Conservation (phyloP, 2,888 invertebrate species). For the Gari tellinella region DNA sequence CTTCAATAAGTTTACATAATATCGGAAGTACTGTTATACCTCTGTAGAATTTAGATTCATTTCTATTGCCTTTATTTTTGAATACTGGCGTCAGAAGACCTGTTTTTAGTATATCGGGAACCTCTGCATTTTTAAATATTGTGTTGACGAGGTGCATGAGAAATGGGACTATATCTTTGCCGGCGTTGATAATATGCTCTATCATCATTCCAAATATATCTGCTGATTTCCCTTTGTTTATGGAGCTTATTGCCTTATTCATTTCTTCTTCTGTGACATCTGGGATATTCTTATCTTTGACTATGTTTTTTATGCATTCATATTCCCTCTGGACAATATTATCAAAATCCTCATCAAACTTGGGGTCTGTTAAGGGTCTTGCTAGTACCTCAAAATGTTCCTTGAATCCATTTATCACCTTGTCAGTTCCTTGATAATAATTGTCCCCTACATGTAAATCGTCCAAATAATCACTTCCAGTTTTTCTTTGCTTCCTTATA, state of each 20-base stretch:
- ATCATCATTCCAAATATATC: background rate
- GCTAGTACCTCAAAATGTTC: conserved; percentile 4
- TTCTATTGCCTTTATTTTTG: conserved; percentile 1
- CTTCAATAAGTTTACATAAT: conserved; percentile 11
- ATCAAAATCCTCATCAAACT: conserved; percentile 3
- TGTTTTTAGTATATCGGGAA: background rate
- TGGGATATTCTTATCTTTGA: background rate
- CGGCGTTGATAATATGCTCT: background rate
- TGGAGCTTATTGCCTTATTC: conserved; percentile 1
- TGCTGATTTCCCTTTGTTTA: conserved; percentile 4
- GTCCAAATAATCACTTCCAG: no score
- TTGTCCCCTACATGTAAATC: conserved; percentile 2
- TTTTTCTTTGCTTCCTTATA: no score
- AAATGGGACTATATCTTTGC: background rate
- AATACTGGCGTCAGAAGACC: background rate
- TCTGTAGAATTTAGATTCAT: background rate
- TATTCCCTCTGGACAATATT: no score
- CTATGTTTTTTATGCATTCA: no score
- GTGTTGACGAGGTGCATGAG: background rate
- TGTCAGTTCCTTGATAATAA: background rate
- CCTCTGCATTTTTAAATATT: background rate
- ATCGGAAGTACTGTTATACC: conserved; percentile 6
- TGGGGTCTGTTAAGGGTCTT: background rate
- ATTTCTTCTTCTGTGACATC: background rate
- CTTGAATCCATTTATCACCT: background rate